Evolutionary conservation across 2,797 vertebrate species (phyloP).

Genomic region (Chiroxiphia lanceolata): DNA sequence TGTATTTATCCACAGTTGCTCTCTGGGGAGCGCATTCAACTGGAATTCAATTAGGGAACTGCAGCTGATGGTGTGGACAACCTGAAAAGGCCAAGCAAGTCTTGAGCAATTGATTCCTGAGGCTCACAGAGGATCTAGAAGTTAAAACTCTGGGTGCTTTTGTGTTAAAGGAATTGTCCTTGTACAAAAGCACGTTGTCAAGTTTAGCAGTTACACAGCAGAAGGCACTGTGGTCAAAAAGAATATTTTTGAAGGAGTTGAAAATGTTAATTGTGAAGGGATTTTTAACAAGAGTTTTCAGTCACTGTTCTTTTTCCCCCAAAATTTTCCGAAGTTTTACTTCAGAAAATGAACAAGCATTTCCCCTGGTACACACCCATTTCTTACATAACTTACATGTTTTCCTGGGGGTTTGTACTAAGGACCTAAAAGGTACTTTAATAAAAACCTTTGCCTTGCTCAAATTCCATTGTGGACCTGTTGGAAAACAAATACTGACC

Average conservation of each 20-base stretch:
- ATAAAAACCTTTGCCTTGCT: neutral
- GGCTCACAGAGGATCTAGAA: neutral
- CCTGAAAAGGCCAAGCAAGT: neutral
- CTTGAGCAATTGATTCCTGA: neutral
- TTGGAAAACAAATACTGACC: neutral
- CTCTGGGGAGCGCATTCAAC: neutral
- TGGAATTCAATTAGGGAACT: neutral
- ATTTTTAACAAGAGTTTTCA: neutral
- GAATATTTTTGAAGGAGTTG: neutral
- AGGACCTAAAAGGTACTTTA: neutral
- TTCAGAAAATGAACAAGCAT: neutral
- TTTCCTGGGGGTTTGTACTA: neutral
- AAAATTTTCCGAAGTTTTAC: neutral
- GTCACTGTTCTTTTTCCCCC: neutral
- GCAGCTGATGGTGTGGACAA: neutral
- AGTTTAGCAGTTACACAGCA: neutral
- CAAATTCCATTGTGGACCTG: neutral
- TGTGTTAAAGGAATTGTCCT: neutral
- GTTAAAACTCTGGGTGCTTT: neutral
- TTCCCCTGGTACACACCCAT: neutral
- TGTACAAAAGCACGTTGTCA: neutral
- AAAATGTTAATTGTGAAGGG: neutral
- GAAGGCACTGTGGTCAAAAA: neutral
- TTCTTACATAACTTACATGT: neutral
- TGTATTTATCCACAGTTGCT: slow-evolving; percentile 9